Evolutionary conservation across 1,140 invertebrate genomes (phyloP), one percentile per base, ranked within the genome.

Genomic region (Drosophila orosa): DNA sequence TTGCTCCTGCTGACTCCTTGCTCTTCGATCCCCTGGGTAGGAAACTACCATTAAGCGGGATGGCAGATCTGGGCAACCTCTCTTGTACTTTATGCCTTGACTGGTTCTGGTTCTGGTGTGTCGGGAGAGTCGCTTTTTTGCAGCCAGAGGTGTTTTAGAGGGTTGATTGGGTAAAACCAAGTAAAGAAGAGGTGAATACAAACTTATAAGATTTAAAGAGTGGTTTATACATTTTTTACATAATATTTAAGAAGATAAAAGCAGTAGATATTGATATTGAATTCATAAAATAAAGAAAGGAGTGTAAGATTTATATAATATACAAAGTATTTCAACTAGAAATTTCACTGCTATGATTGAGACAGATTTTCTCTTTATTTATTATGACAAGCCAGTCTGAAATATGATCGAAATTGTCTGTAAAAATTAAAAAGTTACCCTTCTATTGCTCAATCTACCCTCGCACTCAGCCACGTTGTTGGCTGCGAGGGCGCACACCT

Each of bases 1-100:
- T 35, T 47, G 39, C n/a, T 42, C 12, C 25, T 59, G 35, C 73
- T 60, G 67, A 63, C 65, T 87, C 69, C 66, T 68, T 87, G 76
- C 83, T 79, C 67, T 87, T 83, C 80, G 83, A 87, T 87, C 83
- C 83, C 83, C 60, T 71, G 84, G 71, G 83, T 77, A 61, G 72
- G 72, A 83, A 82, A 79, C 72, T 83, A 61, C 76, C 84, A 87
- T 87, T 87, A 89, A 76, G 76, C 79, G 67, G 65, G 42, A 83
- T 86, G 72, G 66, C 84, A 69, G 79, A 65, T 68, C 74, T 63
- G 74, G 75, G 66, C 75, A 59, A 73, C 45, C 80, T 83, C 80
- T 75, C 75, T 71, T 77, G 54, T 86, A 76, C 79, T 72, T 83
- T 83, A 77, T 89, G 67, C 76, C 60, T 44, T 45, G 33, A 24